Conservation (phyloP, 2,113 vertebrate genomes). For the Amblyopsis rosae region DNA sequence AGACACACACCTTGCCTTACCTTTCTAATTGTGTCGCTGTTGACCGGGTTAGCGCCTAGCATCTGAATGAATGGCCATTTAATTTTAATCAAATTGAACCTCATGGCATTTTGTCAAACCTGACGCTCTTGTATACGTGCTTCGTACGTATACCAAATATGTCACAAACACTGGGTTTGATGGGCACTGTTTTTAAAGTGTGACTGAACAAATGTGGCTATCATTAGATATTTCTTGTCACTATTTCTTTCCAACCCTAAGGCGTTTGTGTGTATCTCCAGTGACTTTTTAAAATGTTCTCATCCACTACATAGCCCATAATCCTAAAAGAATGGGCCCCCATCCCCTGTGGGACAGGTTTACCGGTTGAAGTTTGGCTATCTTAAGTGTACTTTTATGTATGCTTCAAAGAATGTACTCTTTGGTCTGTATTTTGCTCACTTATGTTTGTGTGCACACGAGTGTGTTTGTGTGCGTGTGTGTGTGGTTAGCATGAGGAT, state of each 20-base stretch:
- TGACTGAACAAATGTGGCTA: conserved; percentile 50
- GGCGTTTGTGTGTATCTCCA: conserved; percentile 13
- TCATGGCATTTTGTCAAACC: conserved; percentile 25
- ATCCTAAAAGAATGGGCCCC: conserved; percentile 31
- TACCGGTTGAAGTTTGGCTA: conserved; percentile 15
- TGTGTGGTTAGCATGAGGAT: conserved; percentile 57
- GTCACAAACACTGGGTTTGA: conserved; percentile 56
- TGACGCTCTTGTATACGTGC: conserved; percentile 38
- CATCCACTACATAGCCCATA: conserved; percentile 4
- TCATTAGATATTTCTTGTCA: conserved; percentile 25
- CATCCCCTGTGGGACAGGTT: conserved; percentile 16
- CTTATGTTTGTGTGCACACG: conserved; percentile 26
- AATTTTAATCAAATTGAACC: conserved; percentile 38
- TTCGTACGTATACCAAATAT: conserved; percentile 12
- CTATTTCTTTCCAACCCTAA: conserved; percentile 2
- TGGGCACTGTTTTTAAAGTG: conserved; percentile 60
- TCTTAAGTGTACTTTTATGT: conserved; percentile 15
- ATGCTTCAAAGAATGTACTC: conserved; percentile 67
- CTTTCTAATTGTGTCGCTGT: conserved; percentile 41
- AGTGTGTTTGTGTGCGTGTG: conserved; percentile 18
- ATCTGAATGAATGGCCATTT: conserved; percentile 4
- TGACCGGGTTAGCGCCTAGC: conserved; percentile 10
- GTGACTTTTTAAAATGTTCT: conserved; percentile 3
- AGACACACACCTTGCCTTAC: conserved; percentile 72
- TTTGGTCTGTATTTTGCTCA: conserved; percentile 44